Percentiles rank a stretch among this genome's conserved stretches.
These are phyloP conservation scores for Elephantulus edwardii DNA, from an alignment of 2,113 vertebrate genomes.

Conservation along the genomic window DNA sequence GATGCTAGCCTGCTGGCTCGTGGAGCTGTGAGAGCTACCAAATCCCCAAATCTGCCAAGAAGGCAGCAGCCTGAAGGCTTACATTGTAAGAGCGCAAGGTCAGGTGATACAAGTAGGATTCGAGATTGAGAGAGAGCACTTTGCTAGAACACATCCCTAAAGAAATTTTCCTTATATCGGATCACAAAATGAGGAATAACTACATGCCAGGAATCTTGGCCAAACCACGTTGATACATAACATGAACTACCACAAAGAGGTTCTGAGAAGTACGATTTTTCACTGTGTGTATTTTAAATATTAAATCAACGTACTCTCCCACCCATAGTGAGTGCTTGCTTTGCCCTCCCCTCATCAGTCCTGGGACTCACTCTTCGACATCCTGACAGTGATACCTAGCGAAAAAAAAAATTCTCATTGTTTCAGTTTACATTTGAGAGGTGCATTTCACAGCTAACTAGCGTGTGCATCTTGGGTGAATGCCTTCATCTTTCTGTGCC, in stretches of 20 bases:
- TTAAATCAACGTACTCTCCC: not conserved
- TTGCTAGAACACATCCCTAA: not conserved
- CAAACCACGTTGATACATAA: not conserved
- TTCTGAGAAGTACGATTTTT: not conserved
- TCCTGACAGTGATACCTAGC: not conserved
- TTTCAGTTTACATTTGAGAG: slow-evolving; percentile 11
- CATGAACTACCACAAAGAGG: not conserved
- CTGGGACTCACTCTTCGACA: not conserved
- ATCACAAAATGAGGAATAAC: not conserved
- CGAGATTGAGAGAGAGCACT: not conserved
- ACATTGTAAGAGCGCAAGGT: too few species aligned
- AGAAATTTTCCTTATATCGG: not conserved
- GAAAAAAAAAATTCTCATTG: not conserved
- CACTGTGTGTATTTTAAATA: not conserved
- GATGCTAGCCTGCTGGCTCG: too few species aligned
- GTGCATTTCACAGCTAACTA: not conserved
- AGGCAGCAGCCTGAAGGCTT: too few species aligned
- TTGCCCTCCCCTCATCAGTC: not conserved
- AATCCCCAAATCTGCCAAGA: too few species aligned
- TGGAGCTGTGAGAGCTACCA: too few species aligned
- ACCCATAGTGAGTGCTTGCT: not conserved
- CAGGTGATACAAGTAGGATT: not conserved
- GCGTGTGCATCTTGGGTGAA: not conserved
- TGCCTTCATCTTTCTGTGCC: not conserved
- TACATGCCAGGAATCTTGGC: too few species aligned